phyloP scores from a whole-genome alignment of 2,113 vertebrate species.

The Apodemus sylvaticus region DNA sequence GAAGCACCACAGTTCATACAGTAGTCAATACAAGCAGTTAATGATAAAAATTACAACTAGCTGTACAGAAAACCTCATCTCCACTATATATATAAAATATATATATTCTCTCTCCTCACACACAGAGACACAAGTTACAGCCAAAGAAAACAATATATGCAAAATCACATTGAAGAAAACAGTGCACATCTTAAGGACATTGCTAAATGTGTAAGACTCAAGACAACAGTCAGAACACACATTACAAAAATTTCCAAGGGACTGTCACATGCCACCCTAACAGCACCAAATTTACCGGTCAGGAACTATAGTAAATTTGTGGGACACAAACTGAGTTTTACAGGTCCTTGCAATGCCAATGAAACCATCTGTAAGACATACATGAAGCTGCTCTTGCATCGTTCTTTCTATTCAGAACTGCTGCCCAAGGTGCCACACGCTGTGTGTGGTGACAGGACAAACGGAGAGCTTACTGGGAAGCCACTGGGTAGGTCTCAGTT shows the following conservation, averaged over 20 bases:
- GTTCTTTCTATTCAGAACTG: background rate
- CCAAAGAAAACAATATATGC: conserved; percentile 12
- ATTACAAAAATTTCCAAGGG: conserved; percentile 16
- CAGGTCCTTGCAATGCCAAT: background rate
- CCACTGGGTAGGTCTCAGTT: background rate
- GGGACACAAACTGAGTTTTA: conserved; percentile 29
- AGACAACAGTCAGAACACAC: conserved; percentile 13
- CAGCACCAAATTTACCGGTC: background rate
- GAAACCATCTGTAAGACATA: background rate
- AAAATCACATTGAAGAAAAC: conserved; percentile 33
- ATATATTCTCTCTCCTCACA: background rate
- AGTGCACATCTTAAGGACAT: background rate
- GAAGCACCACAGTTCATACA: background rate
- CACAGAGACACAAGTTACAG: background rate
- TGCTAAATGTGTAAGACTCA: conserved; percentile 12
- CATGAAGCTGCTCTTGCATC: background rate
- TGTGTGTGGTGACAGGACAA: background rate
- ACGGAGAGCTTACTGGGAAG: background rate
- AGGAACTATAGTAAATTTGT: conserved; percentile 15
- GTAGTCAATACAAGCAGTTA: conserved; percentile 23
- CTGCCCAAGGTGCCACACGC: background rate
- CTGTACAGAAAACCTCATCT: conserved; percentile 60
- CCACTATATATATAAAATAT: background rate
- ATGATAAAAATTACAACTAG: conserved; percentile 32
- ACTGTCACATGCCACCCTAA: background rate